Conservation (phyloP, 1,140 invertebrate genomes). For the Drosophila repleta region DNA sequence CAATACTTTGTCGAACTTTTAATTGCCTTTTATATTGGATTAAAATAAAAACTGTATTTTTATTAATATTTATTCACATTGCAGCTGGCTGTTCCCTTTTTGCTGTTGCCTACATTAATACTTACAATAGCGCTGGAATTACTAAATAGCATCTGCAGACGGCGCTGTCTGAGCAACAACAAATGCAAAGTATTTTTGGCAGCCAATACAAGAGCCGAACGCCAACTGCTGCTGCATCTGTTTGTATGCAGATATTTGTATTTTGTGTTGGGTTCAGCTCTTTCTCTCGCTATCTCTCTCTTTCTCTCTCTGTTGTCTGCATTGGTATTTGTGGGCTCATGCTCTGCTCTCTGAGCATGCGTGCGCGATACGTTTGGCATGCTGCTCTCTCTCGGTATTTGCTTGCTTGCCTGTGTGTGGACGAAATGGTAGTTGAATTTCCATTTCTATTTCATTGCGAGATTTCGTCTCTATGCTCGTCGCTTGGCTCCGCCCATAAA, state of each 20-base stretch:
- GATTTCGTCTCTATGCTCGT: constrained; percentile 59
- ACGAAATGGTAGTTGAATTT: constrained; percentile 53
- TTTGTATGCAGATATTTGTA: constrained; percentile 27
- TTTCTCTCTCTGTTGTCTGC: constrained; percentile 22
- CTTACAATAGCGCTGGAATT: constrained; percentile 10
- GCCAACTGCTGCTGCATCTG: constrained; percentile 31
- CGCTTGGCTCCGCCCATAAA: constrained; percentile 61
- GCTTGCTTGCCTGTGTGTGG: constrained; percentile 41
- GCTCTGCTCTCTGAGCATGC: constrained; percentile 54
- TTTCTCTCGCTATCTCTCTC: background rate
- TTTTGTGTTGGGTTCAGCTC: constrained; percentile 11
- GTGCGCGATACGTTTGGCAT: constrained; percentile 17
- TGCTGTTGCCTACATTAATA: constrained; percentile 3
- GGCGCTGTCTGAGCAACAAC: constrained; percentile 41
- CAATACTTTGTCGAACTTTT: no score
- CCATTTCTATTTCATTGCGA: constrained; percentile 63
- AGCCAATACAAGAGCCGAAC: constrained; percentile 38
- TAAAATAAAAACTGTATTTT: no score
- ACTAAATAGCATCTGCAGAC: constrained; percentile 34
- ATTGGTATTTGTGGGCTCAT: constrained; percentile 68
- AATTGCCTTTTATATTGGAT: no score
- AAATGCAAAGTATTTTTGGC: constrained; percentile 33
- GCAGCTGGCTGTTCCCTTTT: background rate
- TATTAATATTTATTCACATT: no score
- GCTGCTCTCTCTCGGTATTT: constrained; percentile 32